phyloP scores from a whole-genome alignment of 2,888 invertebrate species.

The Argyresthia goedartella region DNA sequence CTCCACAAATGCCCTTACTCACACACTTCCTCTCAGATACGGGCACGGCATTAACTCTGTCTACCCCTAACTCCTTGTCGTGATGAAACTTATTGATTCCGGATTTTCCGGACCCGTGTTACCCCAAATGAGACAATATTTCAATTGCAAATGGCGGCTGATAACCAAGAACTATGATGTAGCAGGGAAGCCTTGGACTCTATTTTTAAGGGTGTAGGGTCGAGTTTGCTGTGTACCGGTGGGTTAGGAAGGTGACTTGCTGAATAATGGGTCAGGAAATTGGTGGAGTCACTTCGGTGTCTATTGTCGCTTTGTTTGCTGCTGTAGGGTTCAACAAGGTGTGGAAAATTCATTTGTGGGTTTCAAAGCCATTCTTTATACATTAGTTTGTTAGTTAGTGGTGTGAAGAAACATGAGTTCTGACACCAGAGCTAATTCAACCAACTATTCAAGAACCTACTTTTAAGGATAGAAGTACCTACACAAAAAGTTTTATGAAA shows the following conservation, averaged over 20 bases:
- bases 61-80: neutral
- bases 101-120: neutral
- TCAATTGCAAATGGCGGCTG: slow-evolving; percentile 1
- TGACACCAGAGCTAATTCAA: too few relatives aligned
- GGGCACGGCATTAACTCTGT: too few relatives aligned
- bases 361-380: neutral
- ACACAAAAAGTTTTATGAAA: too few relatives aligned
- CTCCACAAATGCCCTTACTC: too few relatives aligned
- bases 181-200: neutral
- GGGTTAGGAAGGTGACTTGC: neutral
- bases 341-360: too few relatives aligned
- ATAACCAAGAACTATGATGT: neutral
- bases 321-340: too few relatives aligned
- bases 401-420: neutral
- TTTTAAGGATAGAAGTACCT: too few relatives aligned
- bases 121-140: neutral
- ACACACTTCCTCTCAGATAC: too few relatives aligned
- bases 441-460: too few relatives aligned
- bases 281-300: neutral
- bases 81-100: neutral
- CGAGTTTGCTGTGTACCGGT: neutral
- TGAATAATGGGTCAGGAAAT: neutral
- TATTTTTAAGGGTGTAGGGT: too few relatives aligned
- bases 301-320: neutral
- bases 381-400: neutral